Evolutionary conservation across 2,113 vertebrate genomes (phyloP).

Genomic region (Chinchilla lanigera): DNA sequence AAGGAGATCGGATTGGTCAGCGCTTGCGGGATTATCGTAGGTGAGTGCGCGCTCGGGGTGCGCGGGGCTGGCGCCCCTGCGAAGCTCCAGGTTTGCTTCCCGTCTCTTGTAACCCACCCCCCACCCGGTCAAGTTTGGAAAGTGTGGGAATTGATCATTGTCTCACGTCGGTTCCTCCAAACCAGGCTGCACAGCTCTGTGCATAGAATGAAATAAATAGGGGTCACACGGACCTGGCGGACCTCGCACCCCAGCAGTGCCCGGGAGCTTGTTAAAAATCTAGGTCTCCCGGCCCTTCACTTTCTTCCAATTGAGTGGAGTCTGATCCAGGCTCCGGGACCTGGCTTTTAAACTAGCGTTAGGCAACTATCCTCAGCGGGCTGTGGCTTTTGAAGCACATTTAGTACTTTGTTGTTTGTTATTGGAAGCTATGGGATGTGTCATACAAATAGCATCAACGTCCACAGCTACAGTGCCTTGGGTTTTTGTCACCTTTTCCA

Average conservation of each 20-base stretch:
- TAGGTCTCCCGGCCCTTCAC: neutral
- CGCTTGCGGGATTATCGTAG: conserved; percentile 95
- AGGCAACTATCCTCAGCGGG: neutral
- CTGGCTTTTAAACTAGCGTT: conserved; percentile 43
- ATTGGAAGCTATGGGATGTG: neutral
- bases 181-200: neutral
- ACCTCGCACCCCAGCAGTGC: neutral
- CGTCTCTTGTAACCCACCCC: neutral
- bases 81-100: neutral
- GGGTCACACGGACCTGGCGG: neutral
- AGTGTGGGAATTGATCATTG: neutral
- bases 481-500: neutral
- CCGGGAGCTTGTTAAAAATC: conserved; percentile 31
- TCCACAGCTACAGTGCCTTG: neutral
- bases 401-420: conserved; percentile 33
- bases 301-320: neutral
- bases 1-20: conserved; percentile 95
- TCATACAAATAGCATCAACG: neutral
- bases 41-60: conserved; percentile 85
- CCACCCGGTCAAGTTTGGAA: neutral
- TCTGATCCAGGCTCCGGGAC: neutral
- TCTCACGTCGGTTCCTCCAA: neutral
- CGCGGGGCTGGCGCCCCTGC: neutral
- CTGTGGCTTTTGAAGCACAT: neutral
- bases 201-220: neutral